A percentile compares a stretch with the other conserved stretches of the same genome.
phyloP scores from a whole-genome alignment of 2,888 invertebrate species.

The Leptura quadrifasciata region DNA sequence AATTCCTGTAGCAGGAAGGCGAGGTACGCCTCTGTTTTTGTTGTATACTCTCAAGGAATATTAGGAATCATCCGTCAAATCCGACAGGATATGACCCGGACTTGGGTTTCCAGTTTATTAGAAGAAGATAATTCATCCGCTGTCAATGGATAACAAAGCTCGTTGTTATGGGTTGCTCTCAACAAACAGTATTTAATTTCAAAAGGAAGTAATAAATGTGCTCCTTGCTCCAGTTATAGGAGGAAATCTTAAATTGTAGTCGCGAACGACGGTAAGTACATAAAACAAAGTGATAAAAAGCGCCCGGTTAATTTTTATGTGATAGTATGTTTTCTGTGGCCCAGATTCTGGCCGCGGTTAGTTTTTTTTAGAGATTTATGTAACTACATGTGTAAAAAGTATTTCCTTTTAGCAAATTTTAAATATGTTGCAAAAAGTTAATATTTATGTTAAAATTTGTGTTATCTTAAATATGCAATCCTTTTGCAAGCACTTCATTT shows the following conservation, averaged over 20 bases:
- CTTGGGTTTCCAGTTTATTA: slow-evolving; percentile 54
- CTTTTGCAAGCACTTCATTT: no score
- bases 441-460: no score
- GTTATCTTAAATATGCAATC: no score
- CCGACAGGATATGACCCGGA: slow-evolving; percentile 58
- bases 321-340: neutral
- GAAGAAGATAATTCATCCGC: slow-evolving; percentile 55
- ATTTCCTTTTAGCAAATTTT: no score
- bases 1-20: neutral
- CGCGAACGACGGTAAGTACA: slow-evolving; percentile 12
- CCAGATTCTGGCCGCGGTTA: no score
- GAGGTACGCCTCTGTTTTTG: slow-evolving; percentile 15
- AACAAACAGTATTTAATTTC: slow-evolving; percentile 44
- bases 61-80: slow-evolving; percentile 66
- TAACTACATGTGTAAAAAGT: no score
- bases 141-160: slow-evolving; percentile 44
- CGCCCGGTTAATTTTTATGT: neutral
- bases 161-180: slow-evolving; percentile 39
- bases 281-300: slow-evolving; percentile 11
- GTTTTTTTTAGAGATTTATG: no score
- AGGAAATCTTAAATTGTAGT: slow-evolving; percentile 14
- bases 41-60: slow-evolving; percentile 54
- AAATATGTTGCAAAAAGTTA: no score
- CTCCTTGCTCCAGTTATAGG: slow-evolving; percentile 3
- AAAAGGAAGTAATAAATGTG: slow-evolving; percentile 42